phyloP scores from a whole-genome alignment of 2,797 vertebrate genomes.

The Bufotes viridis region DNA sequence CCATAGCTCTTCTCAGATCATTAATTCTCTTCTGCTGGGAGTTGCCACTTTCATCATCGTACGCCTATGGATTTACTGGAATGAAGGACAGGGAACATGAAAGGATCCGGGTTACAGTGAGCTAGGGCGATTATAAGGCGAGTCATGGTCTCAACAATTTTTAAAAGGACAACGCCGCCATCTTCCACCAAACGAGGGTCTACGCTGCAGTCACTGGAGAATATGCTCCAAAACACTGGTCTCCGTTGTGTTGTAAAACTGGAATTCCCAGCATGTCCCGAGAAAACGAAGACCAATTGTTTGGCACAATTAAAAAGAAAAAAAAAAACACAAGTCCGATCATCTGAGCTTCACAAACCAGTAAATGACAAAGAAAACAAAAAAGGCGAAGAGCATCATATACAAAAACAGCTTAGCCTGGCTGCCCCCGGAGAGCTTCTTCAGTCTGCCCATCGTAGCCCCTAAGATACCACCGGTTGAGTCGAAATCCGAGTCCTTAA shows the following conservation, averaged over 20 bases:
- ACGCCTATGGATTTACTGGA: constrained; percentile 5
- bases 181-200: background rate
- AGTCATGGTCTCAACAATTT: background rate
- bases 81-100: background rate
- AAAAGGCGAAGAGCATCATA: constrained; percentile 92
- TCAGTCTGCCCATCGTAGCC: constrained; percentile 90
- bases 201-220: background rate
- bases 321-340: constrained; percentile 61
- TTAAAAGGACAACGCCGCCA: background rate
- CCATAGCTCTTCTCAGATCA: background rate
- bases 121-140: no score
- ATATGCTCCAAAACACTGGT: background rate
- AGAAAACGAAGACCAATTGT: background rate
- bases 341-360: constrained; percentile 89
- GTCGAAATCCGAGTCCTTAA: constrained; percentile 92
- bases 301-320: constrained; percentile 53
- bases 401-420: constrained; percentile 93
- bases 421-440: constrained; percentile 91
- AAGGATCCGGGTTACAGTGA: background rate
- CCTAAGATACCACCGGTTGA: constrained; percentile 91
- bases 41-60: background rate
- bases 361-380: constrained; percentile 95
- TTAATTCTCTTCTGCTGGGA: background rate
- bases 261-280: background rate
- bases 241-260: background rate